These are phyloP conservation scores for Cheilosia pagana DNA, from an alignment of 2,888 invertebrate species.

Conservation along the genomic window DNA sequence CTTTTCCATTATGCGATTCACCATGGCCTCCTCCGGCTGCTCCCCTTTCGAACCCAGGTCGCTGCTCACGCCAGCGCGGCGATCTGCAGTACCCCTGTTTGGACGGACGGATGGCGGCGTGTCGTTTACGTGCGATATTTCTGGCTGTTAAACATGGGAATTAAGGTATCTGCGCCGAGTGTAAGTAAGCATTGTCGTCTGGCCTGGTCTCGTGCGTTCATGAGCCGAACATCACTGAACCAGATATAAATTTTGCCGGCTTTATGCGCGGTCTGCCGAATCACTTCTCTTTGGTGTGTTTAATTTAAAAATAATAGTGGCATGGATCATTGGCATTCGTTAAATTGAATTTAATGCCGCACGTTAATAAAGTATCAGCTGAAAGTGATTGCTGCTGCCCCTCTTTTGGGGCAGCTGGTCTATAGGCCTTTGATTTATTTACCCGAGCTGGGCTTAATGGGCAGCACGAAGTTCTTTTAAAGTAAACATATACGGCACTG, in stretches of 20 bases:
- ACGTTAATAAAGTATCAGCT: conserved; percentile 72
- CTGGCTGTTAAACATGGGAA: conserved; percentile 71
- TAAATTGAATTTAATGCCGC: conserved; percentile 73
- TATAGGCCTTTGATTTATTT: conserved; percentile 58
- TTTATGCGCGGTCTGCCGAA: conserved; percentile 20
- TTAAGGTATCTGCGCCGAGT: conserved; percentile 64
- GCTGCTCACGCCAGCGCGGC: conserved; percentile 35
- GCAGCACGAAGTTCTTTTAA: conserved; percentile 66
- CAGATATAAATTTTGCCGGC: conserved; percentile 66
- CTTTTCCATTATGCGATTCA: conserved; percentile 69
- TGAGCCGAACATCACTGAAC: conserved; percentile 41
- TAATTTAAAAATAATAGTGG: conserved; percentile 70
- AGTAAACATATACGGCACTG: conserved; percentile 21
- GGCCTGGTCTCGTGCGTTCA: conserved; percentile 66
- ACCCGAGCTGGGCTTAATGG: conserved; percentile 55
- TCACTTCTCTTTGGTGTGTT: conserved; percentile 40
- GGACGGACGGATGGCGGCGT: conserved; percentile 47
- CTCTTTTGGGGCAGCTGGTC: conserved; percentile 40
- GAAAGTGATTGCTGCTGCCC: conserved; percentile 67
- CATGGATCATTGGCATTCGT: conserved; percentile 66
- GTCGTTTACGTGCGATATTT: conserved; percentile 74
- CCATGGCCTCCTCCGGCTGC: conserved; percentile 32
- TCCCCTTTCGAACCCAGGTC: conserved; percentile 4
- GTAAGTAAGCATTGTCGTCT: conserved; percentile 60
- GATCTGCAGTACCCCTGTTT: conserved; percentile 30